phyloP scores from a whole-genome alignment of 2,113 vertebrate genomes.

The Conger conger region DNA sequence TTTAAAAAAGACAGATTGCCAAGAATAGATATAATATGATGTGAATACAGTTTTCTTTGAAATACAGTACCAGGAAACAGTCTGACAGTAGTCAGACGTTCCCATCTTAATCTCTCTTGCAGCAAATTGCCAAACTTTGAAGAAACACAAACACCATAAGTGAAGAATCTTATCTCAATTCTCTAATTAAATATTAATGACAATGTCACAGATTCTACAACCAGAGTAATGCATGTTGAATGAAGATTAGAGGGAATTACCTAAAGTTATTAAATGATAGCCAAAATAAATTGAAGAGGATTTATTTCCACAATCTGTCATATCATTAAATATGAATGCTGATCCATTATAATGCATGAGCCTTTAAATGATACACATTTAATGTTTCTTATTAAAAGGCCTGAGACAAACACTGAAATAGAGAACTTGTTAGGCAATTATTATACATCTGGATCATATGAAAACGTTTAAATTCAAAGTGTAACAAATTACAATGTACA shows the following conservation, averaged over 20 bases:
- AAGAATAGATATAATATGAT: background rate
- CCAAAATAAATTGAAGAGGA: constrained; percentile 2
- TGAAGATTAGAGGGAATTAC: constrained; percentile 8
- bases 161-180: background rate
- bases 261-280: constrained; percentile 1
- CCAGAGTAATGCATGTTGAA: background rate
- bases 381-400: background rate
- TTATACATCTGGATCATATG: background rate
- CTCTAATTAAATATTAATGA: constrained; percentile 4
- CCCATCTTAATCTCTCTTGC: background rate
- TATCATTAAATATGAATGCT: constrained; percentile 4
- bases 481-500: background rate
- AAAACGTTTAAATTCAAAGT: background rate
- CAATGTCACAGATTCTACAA: background rate
- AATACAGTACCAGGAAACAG: background rate
- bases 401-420: background rate
- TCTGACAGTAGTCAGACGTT: background rate
- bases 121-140: background rate
- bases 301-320: background rate
- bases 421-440: background rate
- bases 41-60: background rate
- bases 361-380: background rate
- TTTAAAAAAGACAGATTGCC: background rate
- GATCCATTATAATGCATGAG: constrained; percentile 5
- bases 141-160: background rate